These are phyloP conservation scores for Aplodontia rufa DNA, from an alignment of 2,113 vertebrate species.

Conservation along the genomic window DNA sequence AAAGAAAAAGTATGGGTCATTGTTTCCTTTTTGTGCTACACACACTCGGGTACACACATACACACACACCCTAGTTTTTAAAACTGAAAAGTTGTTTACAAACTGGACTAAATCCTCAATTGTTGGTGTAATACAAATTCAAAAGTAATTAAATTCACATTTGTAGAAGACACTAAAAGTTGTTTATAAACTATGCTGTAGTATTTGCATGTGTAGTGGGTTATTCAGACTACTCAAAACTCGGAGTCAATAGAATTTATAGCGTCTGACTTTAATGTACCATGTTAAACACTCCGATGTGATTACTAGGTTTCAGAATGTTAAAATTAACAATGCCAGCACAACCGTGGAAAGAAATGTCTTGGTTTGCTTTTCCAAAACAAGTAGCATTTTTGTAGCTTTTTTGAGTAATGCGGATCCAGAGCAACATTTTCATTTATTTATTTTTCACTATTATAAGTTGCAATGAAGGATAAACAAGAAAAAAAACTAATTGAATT, in stretches of 20 bases:
- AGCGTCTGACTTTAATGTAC: conserved; percentile 76
- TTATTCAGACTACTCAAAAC: conserved; percentile 73
- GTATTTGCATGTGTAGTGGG: conserved; percentile 69
- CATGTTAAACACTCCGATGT: conserved; percentile 71
- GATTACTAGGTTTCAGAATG: conserved; percentile 67
- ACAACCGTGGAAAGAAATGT: neutral
- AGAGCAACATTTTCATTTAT: neutral
- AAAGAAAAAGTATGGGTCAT: conserved; percentile 23
- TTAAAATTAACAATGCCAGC: conserved; percentile 20
- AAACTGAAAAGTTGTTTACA: conserved; percentile 63
- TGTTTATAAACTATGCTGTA: conserved; percentile 59
- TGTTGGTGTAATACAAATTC: conserved; percentile 70
- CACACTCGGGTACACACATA: too few species aligned
- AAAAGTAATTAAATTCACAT: conserved; percentile 77
- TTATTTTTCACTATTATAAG: conserved; percentile 20
- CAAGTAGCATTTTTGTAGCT: neutral
- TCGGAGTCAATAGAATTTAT: conserved; percentile 58
- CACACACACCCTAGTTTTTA: conserved; percentile 49
- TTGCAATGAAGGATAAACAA: neutral
- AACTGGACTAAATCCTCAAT: conserved; percentile 62
- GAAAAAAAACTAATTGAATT: conserved; percentile 40
- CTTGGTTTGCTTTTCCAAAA: conserved; percentile 31
- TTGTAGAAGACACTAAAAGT: conserved; percentile 71
- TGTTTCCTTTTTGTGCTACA: conserved; percentile 56
- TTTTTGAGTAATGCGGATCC: neutral